Conservation (phyloP, 1,140 invertebrate species). For the Bombus difficillimus region DNA sequence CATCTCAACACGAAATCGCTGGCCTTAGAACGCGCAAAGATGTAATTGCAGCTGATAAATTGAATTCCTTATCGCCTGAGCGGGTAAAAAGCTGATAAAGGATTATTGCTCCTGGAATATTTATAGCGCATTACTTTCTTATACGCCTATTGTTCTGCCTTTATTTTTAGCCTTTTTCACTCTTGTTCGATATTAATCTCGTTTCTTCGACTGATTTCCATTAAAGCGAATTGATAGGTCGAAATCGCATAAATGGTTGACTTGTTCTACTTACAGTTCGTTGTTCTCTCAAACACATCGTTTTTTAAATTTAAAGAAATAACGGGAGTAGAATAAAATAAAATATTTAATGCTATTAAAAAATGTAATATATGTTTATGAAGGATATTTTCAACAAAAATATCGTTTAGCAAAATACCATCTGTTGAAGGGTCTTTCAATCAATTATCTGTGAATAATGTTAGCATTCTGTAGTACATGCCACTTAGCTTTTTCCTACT, state of each 20-base stretch:
- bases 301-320: neutral
- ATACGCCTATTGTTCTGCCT: neutral
- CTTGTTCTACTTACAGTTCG: neutral
- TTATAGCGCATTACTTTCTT: neutral
- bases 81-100: neutral
- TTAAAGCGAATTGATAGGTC: neutral
- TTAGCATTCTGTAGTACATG: no score
- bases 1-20: slow-evolving; percentile 1
- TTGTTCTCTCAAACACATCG: no score
- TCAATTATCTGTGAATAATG: neutral
- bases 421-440: neutral
- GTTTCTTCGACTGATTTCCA: neutral
- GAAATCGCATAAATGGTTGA: neutral
- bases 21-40: neutral
- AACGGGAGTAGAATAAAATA: neutral
- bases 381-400: neutral
- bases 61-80: neutral
- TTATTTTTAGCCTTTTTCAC: neutral
- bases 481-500: neutral
- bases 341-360: neutral
- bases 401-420: neutral
- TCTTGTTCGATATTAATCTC: neutral
- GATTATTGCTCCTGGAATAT: neutral
- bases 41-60: slow-evolving; percentile 34
- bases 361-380: neutral